Conservation (phyloP, 2,113 vertebrate species). For the Notarius lentiginosus region DNA sequence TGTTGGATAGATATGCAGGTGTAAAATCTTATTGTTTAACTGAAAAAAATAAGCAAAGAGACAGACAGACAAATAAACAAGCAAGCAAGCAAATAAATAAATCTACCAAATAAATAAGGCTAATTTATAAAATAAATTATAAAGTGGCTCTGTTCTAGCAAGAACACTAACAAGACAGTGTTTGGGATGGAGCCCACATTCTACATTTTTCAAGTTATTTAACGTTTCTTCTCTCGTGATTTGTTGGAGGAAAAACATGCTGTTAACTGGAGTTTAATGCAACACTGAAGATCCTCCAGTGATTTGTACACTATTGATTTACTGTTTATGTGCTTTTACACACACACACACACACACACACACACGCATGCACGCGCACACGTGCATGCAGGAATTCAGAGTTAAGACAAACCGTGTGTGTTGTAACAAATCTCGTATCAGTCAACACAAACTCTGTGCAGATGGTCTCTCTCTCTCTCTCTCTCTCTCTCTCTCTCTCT, state of each 20-base stretch:
- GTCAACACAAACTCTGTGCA: slow-evolving; percentile 31
- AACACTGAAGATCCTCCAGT: slow-evolving; percentile 27
- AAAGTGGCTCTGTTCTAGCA: background rate
- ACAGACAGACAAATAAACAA: no score
- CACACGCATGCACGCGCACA: slow-evolving; percentile 9
- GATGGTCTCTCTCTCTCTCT: slow-evolving; percentile 29
- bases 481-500: slow-evolving; percentile 16
- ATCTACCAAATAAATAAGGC: background rate
- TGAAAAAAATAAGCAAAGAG: no score
- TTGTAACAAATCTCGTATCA: slow-evolving; percentile 38
- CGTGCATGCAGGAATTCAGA: background rate
- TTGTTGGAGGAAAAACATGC: slow-evolving; percentile 1
- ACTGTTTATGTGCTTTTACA: background rate
- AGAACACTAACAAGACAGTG: background rate
- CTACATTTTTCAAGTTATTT: background rate
- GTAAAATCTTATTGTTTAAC: no score
- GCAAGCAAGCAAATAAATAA: background rate
- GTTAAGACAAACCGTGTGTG: slow-evolving; percentile 36
- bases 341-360: slow-evolving; percentile 15
- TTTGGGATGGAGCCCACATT: background rate
- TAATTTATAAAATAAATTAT: background rate
- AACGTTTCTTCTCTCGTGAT: background rate
- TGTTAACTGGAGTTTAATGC: slow-evolving; percentile 35
- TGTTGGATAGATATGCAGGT: no score
- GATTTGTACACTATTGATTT: slow-evolving; percentile 37